These are phyloP conservation scores for Dryobotodes eremita DNA, from an alignment of 2,888 invertebrate species.

Conservation along the genomic window DNA sequence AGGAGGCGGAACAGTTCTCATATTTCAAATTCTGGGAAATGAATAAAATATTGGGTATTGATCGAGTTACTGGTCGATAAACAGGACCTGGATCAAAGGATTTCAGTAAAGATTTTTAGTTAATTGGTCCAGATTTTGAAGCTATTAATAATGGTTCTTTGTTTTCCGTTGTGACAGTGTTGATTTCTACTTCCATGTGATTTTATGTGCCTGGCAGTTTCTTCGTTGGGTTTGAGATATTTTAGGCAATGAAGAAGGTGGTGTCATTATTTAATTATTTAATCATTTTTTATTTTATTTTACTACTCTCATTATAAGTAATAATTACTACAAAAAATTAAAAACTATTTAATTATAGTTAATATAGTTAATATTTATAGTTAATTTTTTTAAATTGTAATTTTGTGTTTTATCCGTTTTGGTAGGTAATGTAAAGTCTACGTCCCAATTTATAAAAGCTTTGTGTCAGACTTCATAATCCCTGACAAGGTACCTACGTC, in stretches of 20 bases:
- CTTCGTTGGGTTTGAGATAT: neutral
- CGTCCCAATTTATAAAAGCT: conserved; percentile 22
- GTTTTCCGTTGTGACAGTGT: neutral
- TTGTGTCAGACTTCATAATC: conserved; percentile 27
- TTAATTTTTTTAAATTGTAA: neutral
- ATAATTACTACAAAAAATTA: no score
- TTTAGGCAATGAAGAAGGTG: neutral
- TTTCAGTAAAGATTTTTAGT: neutral
- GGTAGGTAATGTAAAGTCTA: conserved; percentile 15
- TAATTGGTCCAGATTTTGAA: neutral
- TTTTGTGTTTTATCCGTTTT: neutral
- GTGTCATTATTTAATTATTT: neutral
- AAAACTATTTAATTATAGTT: no score
- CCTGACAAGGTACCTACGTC: conserved; percentile 10
- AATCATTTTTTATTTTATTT: neutral
- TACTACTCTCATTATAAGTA: neutral
- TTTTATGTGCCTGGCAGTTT: neutral
- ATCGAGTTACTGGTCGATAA: conserved; percentile 20
- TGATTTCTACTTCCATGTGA: neutral
- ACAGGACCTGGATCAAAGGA: neutral
- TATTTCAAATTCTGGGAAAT: conserved; percentile 51
- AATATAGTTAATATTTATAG: no score
- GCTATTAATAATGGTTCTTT: neutral
- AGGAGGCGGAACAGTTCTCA: conserved; percentile 41
- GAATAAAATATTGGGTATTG: conserved; percentile 55